Percentiles rank a stretch among this genome's conserved stretches.
Evolutionary conservation across 2,797 vertebrate genomes (phyloP).

Genomic region (Sternotherus odoratus): DNA sequence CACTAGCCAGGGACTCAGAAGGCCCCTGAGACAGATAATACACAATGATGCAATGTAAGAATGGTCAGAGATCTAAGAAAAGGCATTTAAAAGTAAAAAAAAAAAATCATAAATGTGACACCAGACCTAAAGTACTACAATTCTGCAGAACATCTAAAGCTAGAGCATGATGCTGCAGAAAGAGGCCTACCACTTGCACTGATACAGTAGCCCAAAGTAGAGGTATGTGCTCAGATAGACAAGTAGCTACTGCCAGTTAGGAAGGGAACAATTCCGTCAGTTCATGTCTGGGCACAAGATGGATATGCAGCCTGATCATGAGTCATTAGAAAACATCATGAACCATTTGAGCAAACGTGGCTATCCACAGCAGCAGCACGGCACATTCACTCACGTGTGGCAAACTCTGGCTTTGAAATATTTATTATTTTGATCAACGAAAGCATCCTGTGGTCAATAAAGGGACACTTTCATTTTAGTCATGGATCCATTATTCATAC

Average conservation of each 20-base stretch:
- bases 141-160: neutral
- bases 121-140: neutral
- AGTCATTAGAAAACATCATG: neutral
- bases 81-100: neutral
- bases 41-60: neutral
- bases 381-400: neutral
- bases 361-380: neutral
- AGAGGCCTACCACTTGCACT: neutral
- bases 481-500: neutral
- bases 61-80: neutral
- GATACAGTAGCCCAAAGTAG: neutral
- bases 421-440: fast-evolving
- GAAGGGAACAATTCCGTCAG: neutral
- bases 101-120: neutral
- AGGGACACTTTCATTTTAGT: neutral
- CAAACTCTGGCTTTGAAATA: neutral
- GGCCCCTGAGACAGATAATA: neutral
- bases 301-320: neutral
- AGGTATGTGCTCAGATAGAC: neutral
- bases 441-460: neutral
- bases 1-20: neutral
- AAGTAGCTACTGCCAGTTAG: neutral
- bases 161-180: neutral
- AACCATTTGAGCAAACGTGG: neutral
- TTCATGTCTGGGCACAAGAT: neutral